Evolutionary conservation across 2,113 vertebrate genomes (phyloP), one percentile per base, ranked within the genome.

Genomic region (Calyptommatus sinebrachiatus): DNA sequence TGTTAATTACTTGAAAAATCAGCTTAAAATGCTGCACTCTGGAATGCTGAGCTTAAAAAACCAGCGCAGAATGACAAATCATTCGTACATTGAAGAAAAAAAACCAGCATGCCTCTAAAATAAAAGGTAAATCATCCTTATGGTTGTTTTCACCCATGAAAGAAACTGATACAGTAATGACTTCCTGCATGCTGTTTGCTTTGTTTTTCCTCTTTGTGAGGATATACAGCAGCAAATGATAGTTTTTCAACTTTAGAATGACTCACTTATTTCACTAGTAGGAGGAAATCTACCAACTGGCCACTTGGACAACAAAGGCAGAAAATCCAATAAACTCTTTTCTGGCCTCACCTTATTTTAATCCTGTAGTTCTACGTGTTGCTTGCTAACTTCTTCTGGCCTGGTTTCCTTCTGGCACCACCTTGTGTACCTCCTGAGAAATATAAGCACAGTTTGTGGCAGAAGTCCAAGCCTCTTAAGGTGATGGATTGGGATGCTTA

Each of bases 1-100:
- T 76, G 77, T 45, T 48, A 26, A 31, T 80, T 63, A 31, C 10
- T 31, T 81, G 80, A 65, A 77, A 81, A 86, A 70, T 18, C 8
- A 78, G 4, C 26, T 80, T 80, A 53, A 65, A 76, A 71, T 22
- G 29, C 24, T 62, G 46, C 82, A 62, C 71, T 2, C 1, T 29
- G 69, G 28, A 71, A 46, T 28, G 35, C 57, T 71, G 50, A 73
- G 67, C 63, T 62, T 69, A 35, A 50, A 74, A 41, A 83, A 61
- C 70, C 0, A 14, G 41, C 9, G 10, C 1, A 0, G 16, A 70
- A 29, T 0, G 26, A 4, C 76, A 41, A 65, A 0, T 0, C 22
- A 60, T 41, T 41, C 5, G 35, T 62, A 50, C 11, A 29, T 29
- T 57, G 46, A 68, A 69, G 22, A 70, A 31, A 78, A 41, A 29